Evolutionary conservation across 2,888 invertebrate species (phyloP).

Genomic region (Lycia hirtaria): DNA sequence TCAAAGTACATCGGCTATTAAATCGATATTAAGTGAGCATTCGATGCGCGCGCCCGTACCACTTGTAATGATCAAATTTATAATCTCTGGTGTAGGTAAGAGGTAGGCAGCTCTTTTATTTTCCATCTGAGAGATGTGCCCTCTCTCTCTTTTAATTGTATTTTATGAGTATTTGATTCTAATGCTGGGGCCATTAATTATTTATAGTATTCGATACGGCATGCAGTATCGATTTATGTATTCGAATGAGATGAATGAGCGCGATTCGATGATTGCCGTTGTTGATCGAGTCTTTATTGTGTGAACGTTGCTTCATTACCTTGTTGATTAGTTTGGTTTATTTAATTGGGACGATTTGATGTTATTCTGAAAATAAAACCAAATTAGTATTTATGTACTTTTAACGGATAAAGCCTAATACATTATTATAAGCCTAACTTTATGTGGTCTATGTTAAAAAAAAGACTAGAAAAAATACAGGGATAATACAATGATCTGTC

Average conservation of each 20-base stretch:
- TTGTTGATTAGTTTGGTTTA: conserved; percentile 32
- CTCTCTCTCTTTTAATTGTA: conserved; percentile 84
- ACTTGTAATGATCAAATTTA: conserved; percentile 83
- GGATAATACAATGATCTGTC: too few relatives aligned
- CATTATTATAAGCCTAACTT: too few relatives aligned
- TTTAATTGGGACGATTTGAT: conserved; percentile 29
- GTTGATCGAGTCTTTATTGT: conserved; percentile 53
- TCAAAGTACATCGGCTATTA: conserved; percentile 72
- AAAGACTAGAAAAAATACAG: too few relatives aligned
- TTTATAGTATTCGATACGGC: conserved; percentile 84
- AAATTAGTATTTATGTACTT: too few relatives aligned
- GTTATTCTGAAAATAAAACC: conserved; percentile 2
- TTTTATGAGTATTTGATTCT: conserved; percentile 86
- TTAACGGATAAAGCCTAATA: too few relatives aligned
- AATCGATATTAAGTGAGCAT: conserved; percentile 78
- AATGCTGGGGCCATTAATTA: conserved; percentile 83
- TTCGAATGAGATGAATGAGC: conserved; percentile 66
- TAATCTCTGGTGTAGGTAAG: conserved; percentile 82
- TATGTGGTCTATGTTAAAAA: too few relatives aligned
- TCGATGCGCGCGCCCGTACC: conserved; percentile 77
- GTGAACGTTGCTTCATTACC: conserved; percentile 51
- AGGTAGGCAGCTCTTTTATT: conserved; percentile 73
- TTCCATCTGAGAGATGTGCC: conserved; percentile 72
- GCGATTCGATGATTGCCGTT: conserved; percentile 61
- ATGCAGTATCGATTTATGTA: conserved; percentile 79